Base-by-base conservation (phyloP, 2,888 invertebrate genomes). In the Lottia gigantea region DNA sequence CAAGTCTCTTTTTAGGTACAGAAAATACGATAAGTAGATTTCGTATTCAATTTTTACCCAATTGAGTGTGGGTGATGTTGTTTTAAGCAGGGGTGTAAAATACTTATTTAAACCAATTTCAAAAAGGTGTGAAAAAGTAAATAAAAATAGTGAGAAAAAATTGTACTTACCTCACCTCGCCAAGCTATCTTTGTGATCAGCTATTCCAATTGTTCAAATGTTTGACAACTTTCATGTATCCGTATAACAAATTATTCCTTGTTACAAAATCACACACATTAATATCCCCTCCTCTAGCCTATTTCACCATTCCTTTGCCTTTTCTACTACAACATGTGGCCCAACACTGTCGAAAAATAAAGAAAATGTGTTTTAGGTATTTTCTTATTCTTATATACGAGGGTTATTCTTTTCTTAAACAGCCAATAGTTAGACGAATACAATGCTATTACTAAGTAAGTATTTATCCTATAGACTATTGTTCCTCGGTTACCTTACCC, bases 161-260 rank as follows among this genome's bases (percentile, higher is more conserved):
- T 19, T 23, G 23, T 12, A 55, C 55, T 23, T 55, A 55, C 55
- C 55, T 55, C 23, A 55, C 19, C 55, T 23, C 55, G 14, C 55
- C 55, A 55, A 40, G 40, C 55, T 55, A 23, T 55, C 19, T 55
- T 55, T 55, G 23, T 23, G 55, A 55, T 23, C 55, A 23, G 55
- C 55, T 55, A 55, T 55, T 55, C 55, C 55, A 55, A 55, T 55
- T 23, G 11, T 11, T 55, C 11, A 55, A 55, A 55, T 23, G 19
- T 55, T 40, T 40, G 40, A 55, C 55, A 55, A 23, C 55, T 55
- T 55, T 55, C 55, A 55, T 55, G 55, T 55, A 55, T 55, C 55
- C 55, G 55, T 55, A 40, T 55, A 55, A 23, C 16, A 49, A 55
- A 23, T 55, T 23, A 55, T 55, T 55, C 55, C 55, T 55, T 55